Base-by-base conservation (phyloP, 1,140 invertebrate species). In the Harpegnathos saltator region DNA sequence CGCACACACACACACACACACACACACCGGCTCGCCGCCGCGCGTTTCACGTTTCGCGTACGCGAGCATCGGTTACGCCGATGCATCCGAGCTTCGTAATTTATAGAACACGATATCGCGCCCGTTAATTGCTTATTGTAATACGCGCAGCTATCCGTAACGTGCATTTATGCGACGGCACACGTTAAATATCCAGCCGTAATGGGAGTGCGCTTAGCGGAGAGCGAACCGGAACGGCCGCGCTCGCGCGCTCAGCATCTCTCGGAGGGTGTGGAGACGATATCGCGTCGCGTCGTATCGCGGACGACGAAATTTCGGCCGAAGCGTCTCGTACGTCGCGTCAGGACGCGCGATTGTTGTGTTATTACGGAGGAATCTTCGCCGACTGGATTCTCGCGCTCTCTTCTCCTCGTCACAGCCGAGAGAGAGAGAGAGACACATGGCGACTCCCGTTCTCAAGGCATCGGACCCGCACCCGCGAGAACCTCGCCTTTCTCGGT, bases 91-190 rank as follows among this genome's bases (percentile, higher is more conserved):
- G 75, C 75, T 15, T 71, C 65, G 75, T 80, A 80, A 80, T 80
- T 80, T 80, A 80, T 69, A 80, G 75, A 69, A 80, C 75, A 69
- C 75, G 75, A 80, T 80, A 80, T 80, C 75, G 75, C 75, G 75
- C 75, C 61, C 75, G 75, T 80, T 80, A 80, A 80, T 80, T 80
- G 75, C 75, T 80, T 80, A 80, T 80, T 80, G 75, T 80, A 80
- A 80, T 80, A 80, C 75, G 75, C 75, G 29, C 75, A 69, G 75
- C 65, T 80, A 80, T 80, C 75, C 65, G 75, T 80, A 80, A 80
- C 75, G 75, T 80, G 75, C 75, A 80, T 80, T 80, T 80, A 80
- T 80, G 75, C 75, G 75, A 80, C 75, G 71, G 75, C 65, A 52
- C 65, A 80, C 65, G 65, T 80, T 80, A 80, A 80, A 80, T 69